These are phyloP conservation scores for Sinohyriopsis cumingii DNA, from an alignment of 2,888 invertebrate genomes.

Conservation along the genomic window DNA sequence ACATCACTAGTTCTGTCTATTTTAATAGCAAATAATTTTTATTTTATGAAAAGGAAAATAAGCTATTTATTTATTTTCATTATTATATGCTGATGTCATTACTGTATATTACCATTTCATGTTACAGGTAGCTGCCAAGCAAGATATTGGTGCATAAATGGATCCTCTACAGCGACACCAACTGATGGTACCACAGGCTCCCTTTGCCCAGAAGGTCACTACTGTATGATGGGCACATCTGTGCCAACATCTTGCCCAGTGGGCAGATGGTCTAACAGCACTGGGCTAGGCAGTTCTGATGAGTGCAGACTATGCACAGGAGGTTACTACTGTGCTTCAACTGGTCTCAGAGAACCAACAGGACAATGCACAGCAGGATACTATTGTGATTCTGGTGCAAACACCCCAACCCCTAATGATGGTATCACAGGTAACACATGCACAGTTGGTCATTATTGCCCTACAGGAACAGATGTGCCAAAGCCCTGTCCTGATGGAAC, in stretches of 20 bases:
- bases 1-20: neutral
- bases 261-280: constrained; percentile 60
- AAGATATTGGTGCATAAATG: constrained; percentile 62
- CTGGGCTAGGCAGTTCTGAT: constrained; percentile 44
- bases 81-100: too few relatives aligned
- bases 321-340: constrained; percentile 62
- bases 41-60: neutral
- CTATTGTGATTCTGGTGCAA: constrained; percentile 59
- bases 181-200: constrained; percentile 61
- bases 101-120: neutral
- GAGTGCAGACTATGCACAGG: constrained; percentile 47
- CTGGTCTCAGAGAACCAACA: constrained; percentile 59
- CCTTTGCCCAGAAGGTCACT: constrained; percentile 62
- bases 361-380: constrained; percentile 61
- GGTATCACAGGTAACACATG: constrained; percentile 61
- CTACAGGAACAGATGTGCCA: constrained; percentile 58
- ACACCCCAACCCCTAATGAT: constrained; percentile 59
- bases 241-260: constrained; percentile 54
- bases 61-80: neutral
- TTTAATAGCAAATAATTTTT: neutral
- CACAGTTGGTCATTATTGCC: constrained; percentile 66
- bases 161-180: constrained; percentile 60
- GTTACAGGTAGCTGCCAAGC: constrained; percentile 54
- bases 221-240: constrained; percentile 58
- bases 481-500: constrained; percentile 56